phyloP scores from a whole-genome alignment of 2,797 vertebrate species.

The Potorous gilbertii region DNA sequence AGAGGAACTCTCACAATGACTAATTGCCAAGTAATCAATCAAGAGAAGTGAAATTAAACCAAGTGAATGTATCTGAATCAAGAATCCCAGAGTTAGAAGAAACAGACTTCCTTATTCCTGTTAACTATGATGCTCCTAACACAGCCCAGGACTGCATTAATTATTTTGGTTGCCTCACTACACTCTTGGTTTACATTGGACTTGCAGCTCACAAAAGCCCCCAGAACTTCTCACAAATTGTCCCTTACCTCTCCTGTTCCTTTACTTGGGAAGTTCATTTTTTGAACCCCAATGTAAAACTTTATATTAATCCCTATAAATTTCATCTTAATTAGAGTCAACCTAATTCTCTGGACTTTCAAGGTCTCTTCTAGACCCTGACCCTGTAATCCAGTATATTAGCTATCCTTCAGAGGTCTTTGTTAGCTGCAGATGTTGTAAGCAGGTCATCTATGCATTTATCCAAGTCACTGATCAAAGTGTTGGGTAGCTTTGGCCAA shows the following conservation, averaged over 20 bases:
- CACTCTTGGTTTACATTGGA: not conserved
- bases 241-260: not conserved
- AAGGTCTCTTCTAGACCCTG: not conserved
- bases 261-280: not conserved
- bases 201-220: not conserved
- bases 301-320: not conserved
- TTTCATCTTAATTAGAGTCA: not conserved
- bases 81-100: not conserved
- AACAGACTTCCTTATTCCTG: not conserved
- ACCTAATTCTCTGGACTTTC: not conserved
- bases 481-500: not conserved
- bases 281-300: not conserved
- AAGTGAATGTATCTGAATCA: not conserved
- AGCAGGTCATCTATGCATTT: not conserved
- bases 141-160: not conserved
- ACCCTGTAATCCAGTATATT: not conserved
- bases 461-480: not conserved
- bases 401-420: not conserved
- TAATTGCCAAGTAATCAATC: constrained; percentile 16
- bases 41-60: not conserved
- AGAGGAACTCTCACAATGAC: not conserved
- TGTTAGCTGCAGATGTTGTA: not conserved
- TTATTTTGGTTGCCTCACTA: not conserved
- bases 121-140: not conserved
- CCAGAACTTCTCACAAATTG: not conserved